Percentiles rank a stretch among this genome's conserved stretches.
Evolutionary conservation across 1,140 invertebrate genomes (phyloP).

Genomic region (Phymorhynchus buccinoides): DNA sequence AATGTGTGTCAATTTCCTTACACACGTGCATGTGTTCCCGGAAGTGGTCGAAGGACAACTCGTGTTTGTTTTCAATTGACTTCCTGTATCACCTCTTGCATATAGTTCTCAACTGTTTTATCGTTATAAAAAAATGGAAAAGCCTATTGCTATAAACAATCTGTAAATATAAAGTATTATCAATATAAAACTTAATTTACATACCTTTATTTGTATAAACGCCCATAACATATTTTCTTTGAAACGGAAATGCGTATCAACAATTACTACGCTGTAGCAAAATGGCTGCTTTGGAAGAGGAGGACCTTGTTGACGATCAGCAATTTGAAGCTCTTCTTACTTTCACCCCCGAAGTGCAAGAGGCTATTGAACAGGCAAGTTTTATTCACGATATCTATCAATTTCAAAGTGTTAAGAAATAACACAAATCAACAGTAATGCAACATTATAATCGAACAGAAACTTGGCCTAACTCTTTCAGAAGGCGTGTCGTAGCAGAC

Average conservation of each 20-base stretch:
- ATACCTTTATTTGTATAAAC: no score
- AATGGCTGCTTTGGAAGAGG: constrained; percentile 62
- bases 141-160: no score
- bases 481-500: no score
- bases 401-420: no score
- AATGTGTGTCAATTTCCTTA: background rate
- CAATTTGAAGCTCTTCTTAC: constrained; percentile 73
- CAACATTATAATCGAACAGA: no score
- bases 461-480: no score
- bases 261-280: background rate
- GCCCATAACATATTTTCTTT: background rate
- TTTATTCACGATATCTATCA: no score
- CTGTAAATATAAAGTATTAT: no score
- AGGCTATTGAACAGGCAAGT: constrained; percentile 80
- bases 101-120: background rate
- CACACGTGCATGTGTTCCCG: constrained; percentile 32
- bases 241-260: background rate
- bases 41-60: constrained; percentile 12
- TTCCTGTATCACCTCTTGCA: background rate
- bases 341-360: constrained; percentile 80
- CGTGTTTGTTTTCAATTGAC: background rate
- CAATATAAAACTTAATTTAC: no score
- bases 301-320: constrained; percentile 76
- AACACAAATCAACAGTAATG: no score
- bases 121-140: background rate